Conservation (phyloP, 2,888 invertebrate genomes). For the Schrankia costaestrigalis region DNA sequence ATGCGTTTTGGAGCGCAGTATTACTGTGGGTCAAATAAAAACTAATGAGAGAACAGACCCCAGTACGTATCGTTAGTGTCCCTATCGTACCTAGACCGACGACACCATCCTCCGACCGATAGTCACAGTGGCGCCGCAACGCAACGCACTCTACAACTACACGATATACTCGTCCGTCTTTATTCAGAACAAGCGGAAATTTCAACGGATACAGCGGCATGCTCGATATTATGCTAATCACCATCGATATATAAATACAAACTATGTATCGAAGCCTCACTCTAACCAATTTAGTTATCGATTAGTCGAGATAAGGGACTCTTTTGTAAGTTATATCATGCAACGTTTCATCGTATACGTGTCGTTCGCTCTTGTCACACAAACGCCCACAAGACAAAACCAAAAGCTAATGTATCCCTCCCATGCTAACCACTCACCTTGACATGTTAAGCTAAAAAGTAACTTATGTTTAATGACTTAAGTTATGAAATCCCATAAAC, state of each 20-base stretch:
- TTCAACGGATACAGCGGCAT: slow-evolving; percentile 78
- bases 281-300: slow-evolving; percentile 42
- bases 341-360: slow-evolving; percentile 38
- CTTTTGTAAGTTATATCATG: slow-evolving; percentile 49
- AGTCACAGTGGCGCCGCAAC: slow-evolving; percentile 56
- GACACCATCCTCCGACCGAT: slow-evolving; percentile 79
- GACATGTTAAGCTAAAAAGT: slow-evolving; percentile 19
- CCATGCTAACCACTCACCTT: slow-evolving; percentile 69
- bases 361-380: slow-evolving; percentile 39
- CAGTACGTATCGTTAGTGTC: too few relatives aligned
- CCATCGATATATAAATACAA: slow-evolving; percentile 59
- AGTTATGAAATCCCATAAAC: slow-evolving; percentile 4
- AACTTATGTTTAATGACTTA: slow-evolving; percentile 18
- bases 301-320: slow-evolving; percentile 50
- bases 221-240: slow-evolving; percentile 68
- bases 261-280: slow-evolving; percentile 58
- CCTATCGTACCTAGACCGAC: slow-evolving; percentile 40
- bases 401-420: slow-evolving; percentile 72
- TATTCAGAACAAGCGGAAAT: slow-evolving; percentile 72
- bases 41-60: slow-evolving; percentile 45
- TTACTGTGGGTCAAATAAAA: too few relatives aligned
- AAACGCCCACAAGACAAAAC: slow-evolving; percentile 69
- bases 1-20: too few relatives aligned
- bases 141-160: slow-evolving; percentile 38
- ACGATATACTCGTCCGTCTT: slow-evolving; percentile 33